Base-by-base conservation (phyloP, 1,140 invertebrate genomes). In the Pseudomyrmex dendroicus region DNA sequence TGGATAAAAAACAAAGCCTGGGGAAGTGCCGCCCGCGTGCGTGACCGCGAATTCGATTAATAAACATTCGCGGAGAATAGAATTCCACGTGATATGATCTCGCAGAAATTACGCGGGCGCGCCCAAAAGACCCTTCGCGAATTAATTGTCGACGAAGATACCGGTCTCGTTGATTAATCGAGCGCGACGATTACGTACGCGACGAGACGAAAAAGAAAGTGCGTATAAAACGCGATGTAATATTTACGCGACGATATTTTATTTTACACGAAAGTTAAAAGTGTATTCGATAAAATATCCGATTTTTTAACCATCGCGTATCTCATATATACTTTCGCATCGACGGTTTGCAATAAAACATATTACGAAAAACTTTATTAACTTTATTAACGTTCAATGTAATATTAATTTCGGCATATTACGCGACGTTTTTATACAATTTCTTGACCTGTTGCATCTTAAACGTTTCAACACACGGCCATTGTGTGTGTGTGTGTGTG, bases 1-100 rank as follows among this genome's bases (percentile, higher is more conserved):
- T 35, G 7, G 64, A 68, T 78, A 78, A 78, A 78, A n/a, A 35
- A 44, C 54, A 57, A 25, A 25, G 25, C 25, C 35, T 7, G 35
- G 35, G 35, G 4, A 35, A 35, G 35, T 35, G 17, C 20, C 54
- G 35, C 35, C 17, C 17, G 61, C 48, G 54, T 25, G 54, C 66
- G 76, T 70, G 76, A 80, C 76, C 52, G 44, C 44, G 64, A 70
- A 80, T 80, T 12, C 67, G 35, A 80, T 80, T 80, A 80, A 80
- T 80, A 70, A 80, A 80, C 35, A 35, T 80, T 80, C 25, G 44
- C 76, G 35, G 25, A 10, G 35, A 48, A 13, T 35, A 35, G 35
- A 35, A 35, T 35, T 35, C 35, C 5, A 35, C 35, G 35, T 22
- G 74, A 78, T 78, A 48, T 10, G 17, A 78, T 78, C 74, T 68